Percentiles rank a stretch among this genome's conserved stretches.
Conservation (phyloP, 2,888 invertebrate genomes). For the Drosophila diplacantha region DNA sequence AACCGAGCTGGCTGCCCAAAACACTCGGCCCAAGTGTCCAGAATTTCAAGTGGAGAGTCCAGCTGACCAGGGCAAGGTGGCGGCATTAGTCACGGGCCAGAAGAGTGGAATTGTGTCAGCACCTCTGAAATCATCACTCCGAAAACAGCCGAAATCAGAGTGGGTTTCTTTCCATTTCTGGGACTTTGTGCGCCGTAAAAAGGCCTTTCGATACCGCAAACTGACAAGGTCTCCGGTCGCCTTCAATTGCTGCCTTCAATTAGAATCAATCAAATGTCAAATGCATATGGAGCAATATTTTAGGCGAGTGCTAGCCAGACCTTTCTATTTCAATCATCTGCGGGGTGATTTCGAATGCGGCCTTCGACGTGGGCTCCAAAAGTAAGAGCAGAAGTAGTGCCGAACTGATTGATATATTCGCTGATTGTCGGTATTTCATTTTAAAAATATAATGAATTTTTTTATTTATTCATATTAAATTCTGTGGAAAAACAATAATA, state of each 20-base stretch:
- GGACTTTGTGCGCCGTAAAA: slow-evolving; percentile 17
- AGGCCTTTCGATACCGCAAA: slow-evolving; percentile 20
- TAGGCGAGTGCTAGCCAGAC: slow-evolving; percentile 22
- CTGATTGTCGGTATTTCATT: background rate
- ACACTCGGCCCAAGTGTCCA: slow-evolving; percentile 25
- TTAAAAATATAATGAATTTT: background rate
- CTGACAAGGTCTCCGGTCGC: slow-evolving; percentile 15
- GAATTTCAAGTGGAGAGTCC: slow-evolving; percentile 30
- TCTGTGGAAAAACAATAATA: background rate
- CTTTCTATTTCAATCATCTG: slow-evolving; percentile 28
- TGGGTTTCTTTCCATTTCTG: slow-evolving; percentile 31
- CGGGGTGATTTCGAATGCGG: slow-evolving; percentile 4
- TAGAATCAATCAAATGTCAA: slow-evolving; percentile 38
- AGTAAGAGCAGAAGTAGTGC: background rate
- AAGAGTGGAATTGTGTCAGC: slow-evolving; percentile 25
- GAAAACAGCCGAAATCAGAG: slow-evolving; percentile 28
- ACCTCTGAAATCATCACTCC: slow-evolving; percentile 30
- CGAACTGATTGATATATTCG: slow-evolving; percentile 4
- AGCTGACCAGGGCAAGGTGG: slow-evolving; percentile 14
- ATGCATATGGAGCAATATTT: slow-evolving; percentile 32
- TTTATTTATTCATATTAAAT: background rate
- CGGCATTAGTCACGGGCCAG: slow-evolving; percentile 32
- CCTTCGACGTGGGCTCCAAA: slow-evolving; percentile 8
- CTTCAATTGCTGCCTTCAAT: slow-evolving; percentile 33
- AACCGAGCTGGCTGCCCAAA: slow-evolving; percentile 25